Base-by-base conservation (phyloP, 2,113 vertebrate genomes). In the Brachyistius frenatus region DNA sequence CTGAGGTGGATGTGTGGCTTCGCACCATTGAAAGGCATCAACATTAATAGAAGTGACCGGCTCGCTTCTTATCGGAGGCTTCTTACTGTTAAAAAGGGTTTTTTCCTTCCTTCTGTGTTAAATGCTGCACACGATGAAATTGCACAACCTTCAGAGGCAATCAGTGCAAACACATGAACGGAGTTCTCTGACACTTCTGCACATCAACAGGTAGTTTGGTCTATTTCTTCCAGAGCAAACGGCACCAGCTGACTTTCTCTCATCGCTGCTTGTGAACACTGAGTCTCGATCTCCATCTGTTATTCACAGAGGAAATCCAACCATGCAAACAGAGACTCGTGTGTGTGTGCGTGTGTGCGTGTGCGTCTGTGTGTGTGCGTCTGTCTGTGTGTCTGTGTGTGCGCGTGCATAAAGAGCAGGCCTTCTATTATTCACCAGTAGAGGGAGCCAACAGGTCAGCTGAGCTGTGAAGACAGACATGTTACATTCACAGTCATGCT, bases 251-350 rank as follows among this genome's bases (percentile, higher is more conserved):
- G 81, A 90, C 87, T 71, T 81, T 86, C 76, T 73, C 81, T 10
- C 39, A 75, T 76, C 80, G 66, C 41, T 44, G 53, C 71, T 78
- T 9, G 52, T 79, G 66, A 86, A 55, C 76, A 14, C 85, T 41
- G 65, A 84, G 69, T 80, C 84, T 69, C 13, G 14, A 68, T 32
- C 76, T 82, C 55, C 49, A 36, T 82, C 74, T 84, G 56, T 89
- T 83, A 86, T 80, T 88, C 76, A 86, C 53, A 39, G 37, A 86
- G 73, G 75, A 82, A 89, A 87, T 78, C 66, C 81, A 75, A 35
- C 76, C 71, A 85, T 70, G 16, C 64, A 86, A 77, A 83, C 64
- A 78, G 36, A 60, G 62, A 50, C 39, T 62, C 16, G 15, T 8
- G 2, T 54, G 55, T 71, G 63, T 65, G 39, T 56, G 70, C 46